Base-by-base conservation (phyloP, 2,797 vertebrate genomes). In the Pampus argenteus region DNA sequence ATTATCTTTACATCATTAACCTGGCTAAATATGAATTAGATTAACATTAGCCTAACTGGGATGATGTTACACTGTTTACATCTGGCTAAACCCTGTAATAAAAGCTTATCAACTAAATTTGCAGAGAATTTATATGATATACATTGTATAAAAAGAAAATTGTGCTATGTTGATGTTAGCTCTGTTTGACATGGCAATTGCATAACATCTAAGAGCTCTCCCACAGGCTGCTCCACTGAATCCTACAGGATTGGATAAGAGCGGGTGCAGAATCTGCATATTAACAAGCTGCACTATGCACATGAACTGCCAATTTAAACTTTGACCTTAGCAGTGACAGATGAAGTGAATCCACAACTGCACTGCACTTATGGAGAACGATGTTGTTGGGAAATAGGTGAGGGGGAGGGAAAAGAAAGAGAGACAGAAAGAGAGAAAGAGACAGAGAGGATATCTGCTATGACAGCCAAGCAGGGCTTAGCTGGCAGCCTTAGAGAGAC, bases 191-290 rank as follows among this genome's bases (percentile, higher is more conserved):
- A 70, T 26, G 54, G 45, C 23, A n/a, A 66, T 88, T 90, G 75
- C 23, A 0, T 90, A 92, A 91, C 58, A 60, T 57, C 61, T 73
- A 47, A 74, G 74, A 79, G 72, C 78, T 49, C 66, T 17, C 22
- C 60, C 29, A 25, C 51, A 74, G 66, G 49, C 65, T 66, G 69
- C 42, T 58, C 63, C 48, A n/a, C 62, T 74, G 83, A 84, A 82
- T 77, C 83, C 78, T 40, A 26, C 45, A 55, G 74, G 75, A 78
- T 4, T 59, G 72, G 61, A 64, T 52, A 72, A 77, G 56, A 87
- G 67, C 8, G 13, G 51, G 66, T 56, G 57, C 6, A 38, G 40
- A 74, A 77, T 77, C 61, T 83, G 57, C 83, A 74, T 76, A 76
- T 74, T 44, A 83, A 83, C 56, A 44, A 49, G 71, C 63, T 74